Evolutionary conservation across 2,888 invertebrate genomes (phyloP), one percentile per base, ranked within the genome.

Genomic region (Meteorus colon): DNA sequence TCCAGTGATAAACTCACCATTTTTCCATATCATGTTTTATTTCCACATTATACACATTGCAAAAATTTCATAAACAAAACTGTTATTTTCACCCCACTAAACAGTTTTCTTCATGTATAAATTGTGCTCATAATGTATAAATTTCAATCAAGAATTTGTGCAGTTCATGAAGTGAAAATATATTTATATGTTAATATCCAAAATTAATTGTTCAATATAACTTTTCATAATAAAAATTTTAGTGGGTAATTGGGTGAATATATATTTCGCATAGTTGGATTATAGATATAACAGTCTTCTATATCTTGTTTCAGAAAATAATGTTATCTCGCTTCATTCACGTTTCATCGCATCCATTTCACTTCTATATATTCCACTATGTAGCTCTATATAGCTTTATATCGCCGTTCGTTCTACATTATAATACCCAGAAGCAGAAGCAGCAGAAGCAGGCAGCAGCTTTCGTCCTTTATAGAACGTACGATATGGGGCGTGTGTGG

Each of bases 401-500:
- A 41, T 67, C n/a, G 24, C 14, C 24, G 29, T 29, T n/a, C 48
- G 51, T 63, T 63, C 31, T 2, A 63, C 31, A 12, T 51, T 48
- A 68, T 51, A 27, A 41, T 41, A 66, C 41, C 66, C 37, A 31
- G 31, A 31, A 70, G 24, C 24, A 24, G 34, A 34, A 59, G 34
- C 37, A 70, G 55, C 51, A 37, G 24, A 34, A 69, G 59, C 37
- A 31, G 24, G 16, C 62, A 71, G 24, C 62, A 72, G 67, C 69
- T 68, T 41, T 63, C 48, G 69, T 74, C 68, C 74, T 63, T 37
- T 55, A 55, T 62, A 74, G 74, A 75, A 75, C 51, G 34, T 27
- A 69, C 48, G 74, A 65, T 63, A 69, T 70, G 55, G 74, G 34
- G 27, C 74, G 69, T 69, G 51, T 75, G 65, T 19, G 74, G 75